A percentile compares a stretch with the other conserved stretches of the same genome.
phyloP scores from a whole-genome alignment of 1,140 invertebrate species.

The Neodiprion pinetum region DNA sequence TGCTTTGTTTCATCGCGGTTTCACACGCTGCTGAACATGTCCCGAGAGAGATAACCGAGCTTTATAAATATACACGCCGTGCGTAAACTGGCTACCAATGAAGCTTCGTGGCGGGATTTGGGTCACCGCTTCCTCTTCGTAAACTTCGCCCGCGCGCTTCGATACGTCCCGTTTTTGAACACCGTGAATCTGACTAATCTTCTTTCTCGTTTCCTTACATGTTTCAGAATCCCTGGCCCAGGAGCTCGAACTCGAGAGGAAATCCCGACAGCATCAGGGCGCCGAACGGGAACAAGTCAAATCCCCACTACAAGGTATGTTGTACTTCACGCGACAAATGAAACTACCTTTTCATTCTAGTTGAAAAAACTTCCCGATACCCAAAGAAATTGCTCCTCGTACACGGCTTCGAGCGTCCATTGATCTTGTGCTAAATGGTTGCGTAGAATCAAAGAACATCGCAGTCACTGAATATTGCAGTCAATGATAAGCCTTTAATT shows the following conservation, averaged over 20 bases:
- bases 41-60: constrained; percentile 6
- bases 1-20: constrained; percentile 54
- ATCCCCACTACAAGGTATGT: constrained; percentile 80
- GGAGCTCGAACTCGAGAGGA: constrained; percentile 85
- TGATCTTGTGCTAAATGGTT: no score
- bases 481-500: no score
- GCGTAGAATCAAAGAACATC: no score
- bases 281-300: constrained; percentile 81
- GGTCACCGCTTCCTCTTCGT: constrained; percentile 6
- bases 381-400: no score
- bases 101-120: background rate
- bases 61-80: constrained; percentile 4
- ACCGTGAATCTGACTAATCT: no score
- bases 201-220: constrained; percentile 38
- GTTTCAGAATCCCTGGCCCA: constrained; percentile 82
- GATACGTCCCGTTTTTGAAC: background rate
- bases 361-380: no score
- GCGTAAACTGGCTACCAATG: background rate
- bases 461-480: no score
- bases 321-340: constrained; percentile 13
- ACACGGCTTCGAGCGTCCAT: no score
- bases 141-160: background rate
- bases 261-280: constrained; percentile 77
- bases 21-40: constrained; percentile 44
- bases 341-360: background rate